Evolutionary conservation across 2,797 vertebrate genomes (phyloP).

Genomic region (Spheniscus humboldti): DNA sequence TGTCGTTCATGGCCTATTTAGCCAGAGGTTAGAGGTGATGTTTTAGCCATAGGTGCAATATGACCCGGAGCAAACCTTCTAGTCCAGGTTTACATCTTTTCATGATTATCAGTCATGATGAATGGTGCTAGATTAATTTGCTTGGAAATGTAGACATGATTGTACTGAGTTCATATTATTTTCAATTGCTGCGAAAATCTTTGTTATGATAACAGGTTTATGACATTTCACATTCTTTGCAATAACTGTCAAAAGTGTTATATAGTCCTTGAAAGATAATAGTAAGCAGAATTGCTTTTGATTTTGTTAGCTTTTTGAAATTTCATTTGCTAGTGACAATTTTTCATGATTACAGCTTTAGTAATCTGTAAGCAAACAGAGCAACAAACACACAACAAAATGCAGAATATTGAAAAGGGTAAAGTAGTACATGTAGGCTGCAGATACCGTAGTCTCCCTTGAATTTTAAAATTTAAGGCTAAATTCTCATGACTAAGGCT

Average conservation of each 20-base stretch:
- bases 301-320: constrained; percentile 5
- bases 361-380: neutral
- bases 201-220: neutral
- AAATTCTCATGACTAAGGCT: neutral
- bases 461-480: neutral
- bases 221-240: neutral
- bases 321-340: neutral
- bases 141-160: neutral
- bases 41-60: neutral
- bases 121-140: neutral
- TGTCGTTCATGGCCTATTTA: neutral
- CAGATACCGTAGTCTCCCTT: neutral
- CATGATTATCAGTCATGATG: neutral
- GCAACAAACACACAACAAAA: neutral
- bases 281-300: neutral
- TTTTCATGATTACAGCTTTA: neutral
- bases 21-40: neutral
- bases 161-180: neutral
- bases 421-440: neutral
- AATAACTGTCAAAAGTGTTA: neutral
- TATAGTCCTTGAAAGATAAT: neutral
- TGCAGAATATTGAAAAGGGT: neutral
- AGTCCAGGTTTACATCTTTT: neutral
- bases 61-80: neutral
- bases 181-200: neutral